phyloP scores from a whole-genome alignment of 2,888 invertebrate species.

The Molanna angustata region DNA sequence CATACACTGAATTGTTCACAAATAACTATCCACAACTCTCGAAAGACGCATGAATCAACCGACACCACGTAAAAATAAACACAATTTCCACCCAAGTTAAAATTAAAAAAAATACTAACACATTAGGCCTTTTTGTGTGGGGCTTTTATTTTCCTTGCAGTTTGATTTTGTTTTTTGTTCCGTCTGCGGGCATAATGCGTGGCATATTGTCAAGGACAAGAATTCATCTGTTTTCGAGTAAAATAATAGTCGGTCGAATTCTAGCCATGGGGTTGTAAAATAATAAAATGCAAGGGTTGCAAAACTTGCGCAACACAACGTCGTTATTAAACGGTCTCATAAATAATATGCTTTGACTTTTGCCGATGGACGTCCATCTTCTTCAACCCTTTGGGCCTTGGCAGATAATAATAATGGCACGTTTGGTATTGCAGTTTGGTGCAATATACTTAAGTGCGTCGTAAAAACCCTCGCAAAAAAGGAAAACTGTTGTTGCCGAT shows the following conservation, averaged over 20 bases:
- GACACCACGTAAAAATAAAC: neutral
- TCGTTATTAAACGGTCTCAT: no score
- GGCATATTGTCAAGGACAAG: constrained; percentile 13
- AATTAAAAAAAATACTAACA: neutral
- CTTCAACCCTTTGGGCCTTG: constrained; percentile 25
- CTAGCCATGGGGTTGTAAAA: constrained; percentile 14
- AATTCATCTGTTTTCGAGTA: constrained; percentile 3
- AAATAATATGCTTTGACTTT: constrained; percentile 13
- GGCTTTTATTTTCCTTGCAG: neutral
- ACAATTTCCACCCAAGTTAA: neutral
- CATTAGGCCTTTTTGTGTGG: neutral
- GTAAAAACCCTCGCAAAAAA: constrained; percentile 19
- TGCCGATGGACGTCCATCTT: constrained; percentile 12
- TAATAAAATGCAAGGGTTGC: constrained; percentile 26
- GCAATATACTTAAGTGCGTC: constrained; percentile 15
- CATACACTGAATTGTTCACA: constrained; percentile 2
- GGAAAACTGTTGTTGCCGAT: constrained; percentile 16
- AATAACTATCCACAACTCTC: no score
- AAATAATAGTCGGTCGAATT: neutral
- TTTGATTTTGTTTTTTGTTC: no score
- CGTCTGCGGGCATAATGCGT: neutral
- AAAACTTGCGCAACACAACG: constrained; percentile 26
- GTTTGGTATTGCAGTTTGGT: constrained; percentile 7
- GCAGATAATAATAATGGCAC: constrained; percentile 1
- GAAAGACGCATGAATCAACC: neutral